Evolutionary conservation across 1,140 invertebrate genomes (phyloP).

Genomic region (Riptortus pedestris): DNA sequence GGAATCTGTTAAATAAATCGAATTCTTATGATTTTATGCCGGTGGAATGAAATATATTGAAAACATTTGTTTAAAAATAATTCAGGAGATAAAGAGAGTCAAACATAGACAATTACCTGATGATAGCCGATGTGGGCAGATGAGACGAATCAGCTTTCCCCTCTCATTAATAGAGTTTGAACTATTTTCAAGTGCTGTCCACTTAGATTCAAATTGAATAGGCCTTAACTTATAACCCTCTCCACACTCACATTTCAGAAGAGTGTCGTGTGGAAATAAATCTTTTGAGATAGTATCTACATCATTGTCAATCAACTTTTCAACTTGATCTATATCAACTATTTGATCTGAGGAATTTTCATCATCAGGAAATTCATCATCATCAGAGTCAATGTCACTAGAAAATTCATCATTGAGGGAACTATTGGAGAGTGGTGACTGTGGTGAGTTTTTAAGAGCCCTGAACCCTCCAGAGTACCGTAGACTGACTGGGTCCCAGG

Average conservation of each 20-base stretch:
- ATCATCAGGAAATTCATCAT: not conserved
- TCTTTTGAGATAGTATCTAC: not conserved
- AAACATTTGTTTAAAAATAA: no score
- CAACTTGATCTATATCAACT: not conserved
- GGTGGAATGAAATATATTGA: no score
- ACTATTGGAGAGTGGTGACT: not conserved
- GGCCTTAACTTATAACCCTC: not conserved
- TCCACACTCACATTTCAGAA: not conserved
- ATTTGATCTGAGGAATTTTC: not conserved
- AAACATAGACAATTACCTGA: no score
- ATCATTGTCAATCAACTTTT: not conserved
- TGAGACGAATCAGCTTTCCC: constrained; percentile 4
- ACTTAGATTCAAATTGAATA: not conserved
- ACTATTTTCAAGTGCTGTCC: not conserved
- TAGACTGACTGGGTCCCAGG: no score
- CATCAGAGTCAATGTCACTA: not conserved
- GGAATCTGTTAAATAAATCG: no score
- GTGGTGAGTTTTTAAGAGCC: no score
- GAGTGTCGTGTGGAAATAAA: not conserved
- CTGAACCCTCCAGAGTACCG: no score
- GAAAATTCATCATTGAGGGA: not conserved
- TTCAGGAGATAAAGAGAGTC: no score
- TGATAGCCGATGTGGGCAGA: constrained; percentile 14
- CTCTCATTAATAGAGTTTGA: not conserved
- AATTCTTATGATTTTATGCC: no score